A percentile compares a stretch with the other conserved stretches of the same genome.
Evolutionary conservation across 1,140 invertebrate species (phyloP).

Genomic region (Bombus pascuorum): DNA sequence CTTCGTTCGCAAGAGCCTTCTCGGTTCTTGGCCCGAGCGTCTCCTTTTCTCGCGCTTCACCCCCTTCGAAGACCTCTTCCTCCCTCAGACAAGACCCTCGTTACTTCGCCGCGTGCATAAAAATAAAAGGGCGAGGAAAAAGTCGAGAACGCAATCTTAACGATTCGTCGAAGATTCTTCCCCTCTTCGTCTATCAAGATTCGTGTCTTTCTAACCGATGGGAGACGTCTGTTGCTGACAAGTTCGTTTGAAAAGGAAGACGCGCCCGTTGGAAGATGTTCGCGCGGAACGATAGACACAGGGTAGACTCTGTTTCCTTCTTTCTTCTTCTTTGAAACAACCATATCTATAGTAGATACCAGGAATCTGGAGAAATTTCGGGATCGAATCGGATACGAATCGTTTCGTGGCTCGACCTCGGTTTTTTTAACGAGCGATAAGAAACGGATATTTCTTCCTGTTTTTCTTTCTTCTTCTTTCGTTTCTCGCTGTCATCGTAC

Average conservation of each 20-base stretch:
- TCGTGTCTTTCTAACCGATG: background rate
- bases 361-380: background rate
- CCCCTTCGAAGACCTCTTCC: slow-evolving; percentile 8
- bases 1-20: slow-evolving; percentile 67
- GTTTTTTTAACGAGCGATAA: background rate
- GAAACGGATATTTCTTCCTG: background rate
- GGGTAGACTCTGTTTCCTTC: background rate
- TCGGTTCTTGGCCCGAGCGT: slow-evolving; percentile 26
- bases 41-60: slow-evolving; percentile 38
- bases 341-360: background rate
- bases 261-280: background rate
- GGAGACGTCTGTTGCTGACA: slow-evolving; percentile 38
- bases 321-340: background rate
- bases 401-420: background rate
- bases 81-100: slow-evolving; percentile 59
- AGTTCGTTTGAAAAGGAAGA: slow-evolving; percentile 28
- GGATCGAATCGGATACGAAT: background rate
- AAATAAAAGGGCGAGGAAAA: slow-evolving; percentile 52
- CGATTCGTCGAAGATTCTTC: slow-evolving; percentile 59
- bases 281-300: background rate
- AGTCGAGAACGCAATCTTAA: slow-evolving; percentile 66
- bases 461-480: background rate
- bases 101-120: slow-evolving; percentile 62
- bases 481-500: background rate
- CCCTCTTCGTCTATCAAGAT: slow-evolving; percentile 4